Evolutionary conservation across 1,140 invertebrate genomes (phyloP).

Genomic region (Lucilia cuprina): DNA sequence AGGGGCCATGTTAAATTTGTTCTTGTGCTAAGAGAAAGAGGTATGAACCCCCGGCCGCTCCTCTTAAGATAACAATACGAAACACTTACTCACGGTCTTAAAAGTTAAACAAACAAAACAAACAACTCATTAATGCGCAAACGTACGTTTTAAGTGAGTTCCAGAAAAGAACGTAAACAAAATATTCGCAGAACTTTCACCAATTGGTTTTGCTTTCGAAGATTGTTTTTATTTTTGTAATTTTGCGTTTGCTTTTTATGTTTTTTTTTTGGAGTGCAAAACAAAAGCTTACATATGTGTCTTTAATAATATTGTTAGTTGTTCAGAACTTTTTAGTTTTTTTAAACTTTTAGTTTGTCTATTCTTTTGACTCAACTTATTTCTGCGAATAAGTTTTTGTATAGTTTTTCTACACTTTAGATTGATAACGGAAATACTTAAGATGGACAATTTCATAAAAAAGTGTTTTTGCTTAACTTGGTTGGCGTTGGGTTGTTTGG

Average conservation of each 20-base stretch:
- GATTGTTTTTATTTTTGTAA: background rate
- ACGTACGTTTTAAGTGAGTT: background rate
- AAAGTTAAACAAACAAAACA: constrained; percentile 35
- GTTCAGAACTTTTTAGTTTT: background rate
- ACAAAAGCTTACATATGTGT: background rate
- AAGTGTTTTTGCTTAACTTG: too few species aligned
- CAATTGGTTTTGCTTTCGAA: constrained; percentile 53
- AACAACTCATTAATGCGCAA: background rate
- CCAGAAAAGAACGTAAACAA: constrained; percentile 57
- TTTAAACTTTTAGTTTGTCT: background rate
- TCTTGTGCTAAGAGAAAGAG: background rate
- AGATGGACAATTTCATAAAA: background rate
- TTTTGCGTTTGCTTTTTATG: constrained; percentile 1
- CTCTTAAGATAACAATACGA: background rate
- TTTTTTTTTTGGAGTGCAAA: background rate
- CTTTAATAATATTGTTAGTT: background rate
- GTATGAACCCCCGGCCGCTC: background rate
- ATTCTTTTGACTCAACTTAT: background rate
- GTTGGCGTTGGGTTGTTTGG: too few species aligned
- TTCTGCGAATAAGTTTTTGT: background rate
- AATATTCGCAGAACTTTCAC: constrained; percentile 57
- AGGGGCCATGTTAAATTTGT: background rate
- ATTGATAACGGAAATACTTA: constrained; percentile 8
- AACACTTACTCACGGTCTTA: background rate
- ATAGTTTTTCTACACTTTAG: background rate